Evolutionary conservation across 2,888 invertebrate species (phyloP), one percentile per base, ranked within the genome.

Genomic region (Synergus japonicus): DNA sequence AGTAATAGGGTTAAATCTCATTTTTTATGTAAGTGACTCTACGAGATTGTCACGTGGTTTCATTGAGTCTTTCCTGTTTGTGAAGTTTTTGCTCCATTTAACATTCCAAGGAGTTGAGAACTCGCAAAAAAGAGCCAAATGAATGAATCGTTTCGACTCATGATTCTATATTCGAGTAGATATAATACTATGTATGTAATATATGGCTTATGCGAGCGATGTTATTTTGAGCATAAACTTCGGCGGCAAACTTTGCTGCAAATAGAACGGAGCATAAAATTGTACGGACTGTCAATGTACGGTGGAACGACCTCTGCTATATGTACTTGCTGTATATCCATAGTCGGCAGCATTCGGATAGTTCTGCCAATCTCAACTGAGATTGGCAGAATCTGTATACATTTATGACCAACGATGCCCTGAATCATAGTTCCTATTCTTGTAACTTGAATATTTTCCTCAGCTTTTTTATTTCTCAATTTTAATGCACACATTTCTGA

Each of bases 231-330:
- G 79, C 79, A 81, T 84, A 82, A 81, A 84, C 79, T 80, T 81
- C 77, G 81, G 79, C 78, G 60, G 78, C 66, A 81, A 83, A 80
- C 79, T 76, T 78, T 73, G 79, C 81, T 82, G 80, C 78, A 83
- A 83, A 83, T 83, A 83, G 83, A 82, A 76, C 77, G 64, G 44
- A 64, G 82, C 81, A 81, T 83, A 80, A 84, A 83, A 82, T 81
- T 79, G 82, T 81, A 76, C 78, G 78, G 81, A 78, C 82, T 82
- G 81, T 84, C 84, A 84, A 84, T 84, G 82, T 79, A 82, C 81
- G 67, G 84, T 81, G 83, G 84, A 84, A 84, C 81, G 84, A 84
- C 84, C 84, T 81, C 84, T 84, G 64, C 80, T 79, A 76, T 81
- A 81, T 29, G 29, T 29, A 29, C 79, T 76, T 60, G 64, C 54